phyloP scores from a whole-genome alignment of 92 coral and sea anemone genomes.

The Umimayanthus kanabou region DNA sequence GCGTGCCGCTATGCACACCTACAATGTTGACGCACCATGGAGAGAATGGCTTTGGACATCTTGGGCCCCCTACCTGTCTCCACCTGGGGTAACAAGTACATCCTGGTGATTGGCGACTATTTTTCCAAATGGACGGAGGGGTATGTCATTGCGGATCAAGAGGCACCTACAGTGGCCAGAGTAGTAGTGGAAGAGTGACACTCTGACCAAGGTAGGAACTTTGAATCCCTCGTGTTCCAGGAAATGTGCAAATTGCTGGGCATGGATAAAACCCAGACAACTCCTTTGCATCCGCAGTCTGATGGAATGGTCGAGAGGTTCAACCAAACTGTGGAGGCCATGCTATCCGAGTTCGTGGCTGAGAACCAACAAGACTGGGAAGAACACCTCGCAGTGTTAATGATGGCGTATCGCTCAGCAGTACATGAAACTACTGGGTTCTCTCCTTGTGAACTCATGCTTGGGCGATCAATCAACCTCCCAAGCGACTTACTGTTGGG shows the following conservation, averaged over 20 bases:
- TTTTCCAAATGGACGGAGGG: constrained; percentile 41
- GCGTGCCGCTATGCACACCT: constrained; percentile 35
- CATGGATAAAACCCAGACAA: constrained; percentile 39
- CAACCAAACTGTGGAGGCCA: constrained; percentile 36
- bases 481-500: constrained; percentile 38
- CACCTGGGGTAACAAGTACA: constrained; percentile 41
- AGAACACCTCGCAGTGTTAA: constrained; percentile 21
- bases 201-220: constrained; percentile 48
- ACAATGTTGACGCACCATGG: constrained; percentile 49
- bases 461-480: constrained; percentile 18
- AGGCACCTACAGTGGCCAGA: constrained; percentile 40
- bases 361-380: constrained; percentile 45
- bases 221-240: constrained; percentile 40
- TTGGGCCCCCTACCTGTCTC: constrained; percentile 35
- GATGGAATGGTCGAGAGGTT: constrained; percentile 49
- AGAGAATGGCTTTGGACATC: constrained; percentile 46
- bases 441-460: constrained; percentile 44
- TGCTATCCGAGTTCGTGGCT: constrained; percentile 37
- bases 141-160: constrained; percentile 32
- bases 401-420: constrained; percentile 49
- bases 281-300: constrained; percentile 34
- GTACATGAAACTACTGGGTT: constrained; percentile 38
- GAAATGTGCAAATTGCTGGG: constrained; percentile 38
- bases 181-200: constrained; percentile 40
- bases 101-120: constrained; percentile 42